phyloP scores from a whole-genome alignment of 2,113 vertebrate genomes.

The Chaetops frenatus region DNA sequence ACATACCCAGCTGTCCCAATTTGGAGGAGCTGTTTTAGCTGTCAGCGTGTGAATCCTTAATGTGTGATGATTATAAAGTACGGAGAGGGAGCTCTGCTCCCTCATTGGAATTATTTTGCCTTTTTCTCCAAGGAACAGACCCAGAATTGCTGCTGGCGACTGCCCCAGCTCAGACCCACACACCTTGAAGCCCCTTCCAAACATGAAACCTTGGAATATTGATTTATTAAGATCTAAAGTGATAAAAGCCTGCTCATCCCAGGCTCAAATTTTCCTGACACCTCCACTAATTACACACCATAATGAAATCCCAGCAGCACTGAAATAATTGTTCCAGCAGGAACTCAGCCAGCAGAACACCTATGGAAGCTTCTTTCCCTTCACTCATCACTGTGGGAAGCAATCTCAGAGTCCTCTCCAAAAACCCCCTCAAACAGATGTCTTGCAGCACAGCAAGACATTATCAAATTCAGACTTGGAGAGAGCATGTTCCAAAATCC shows the following conservation, averaged over 20 bases:
- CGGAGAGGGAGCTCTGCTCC: neutral
- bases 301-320: slow-evolving; percentile 37
- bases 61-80: slow-evolving; percentile 24
- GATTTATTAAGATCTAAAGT: neutral
- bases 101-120: neutral
- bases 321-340: slow-evolving; percentile 39
- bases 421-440: slow-evolving; percentile 23
- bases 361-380: slow-evolving; percentile 25
- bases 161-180: neutral
- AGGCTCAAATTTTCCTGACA: slow-evolving; percentile 30
- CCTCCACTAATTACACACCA: slow-evolving; percentile 19
- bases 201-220: neutral
- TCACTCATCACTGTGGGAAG: slow-evolving; percentile 10
- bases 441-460: slow-evolving; percentile 1
- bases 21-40: slow-evolving; percentile 50
- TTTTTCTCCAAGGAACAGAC: neutral
- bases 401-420: neutral
- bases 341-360: slow-evolving; percentile 27
- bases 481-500: neutral
- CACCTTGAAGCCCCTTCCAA: neutral
- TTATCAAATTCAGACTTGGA: neutral
- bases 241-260: slow-evolving; percentile 10
- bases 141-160: neutral
- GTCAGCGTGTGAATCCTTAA: slow-evolving; percentile 51
- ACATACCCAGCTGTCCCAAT: slow-evolving; percentile 48